Percentiles rank a stretch among this genome's conserved stretches.
Conservation (phyloP, 2,888 invertebrate species). For the Melanophora roralis region DNA sequence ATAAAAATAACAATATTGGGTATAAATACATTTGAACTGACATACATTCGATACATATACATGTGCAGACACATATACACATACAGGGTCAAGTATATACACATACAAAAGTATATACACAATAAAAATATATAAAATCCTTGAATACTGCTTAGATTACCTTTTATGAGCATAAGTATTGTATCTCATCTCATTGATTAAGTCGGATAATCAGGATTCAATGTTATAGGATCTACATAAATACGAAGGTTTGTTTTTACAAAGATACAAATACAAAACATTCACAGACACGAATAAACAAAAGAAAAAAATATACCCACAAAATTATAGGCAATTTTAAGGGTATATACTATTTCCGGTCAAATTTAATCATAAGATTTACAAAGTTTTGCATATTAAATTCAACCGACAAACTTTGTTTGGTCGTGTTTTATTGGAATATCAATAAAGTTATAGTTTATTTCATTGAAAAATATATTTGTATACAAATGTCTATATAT, state of each 20-base stretch:
- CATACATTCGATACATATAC: neutral
- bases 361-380: slow-evolving; percentile 17
- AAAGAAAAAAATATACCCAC: too few relatives aligned
- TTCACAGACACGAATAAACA: too few relatives aligned
- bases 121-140: neutral
- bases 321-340: neutral
- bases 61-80: neutral
- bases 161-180: slow-evolving; percentile 1
- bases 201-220: slow-evolving; percentile 38
- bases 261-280: too few relatives aligned
- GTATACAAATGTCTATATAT: neutral
- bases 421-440: neutral
- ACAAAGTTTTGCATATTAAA: slow-evolving; percentile 20
- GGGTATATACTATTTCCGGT: too few relatives aligned
- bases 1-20: slow-evolving; percentile 10
- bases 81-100: too few relatives aligned
- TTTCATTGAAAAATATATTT: neutral
- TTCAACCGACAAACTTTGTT: neutral
- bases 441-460: neutral
- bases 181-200: slow-evolving; percentile 31
- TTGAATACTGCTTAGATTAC: slow-evolving; percentile 32
- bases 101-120: too few relatives aligned
- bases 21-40: neutral
- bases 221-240: slow-evolving; percentile 5
- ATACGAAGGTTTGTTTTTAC: too few relatives aligned